Percentiles rank a stretch among this genome's conserved stretches.
phyloP scores from a whole-genome alignment of 2,888 invertebrate genomes.

The Strigamia crassipes region DNA sequence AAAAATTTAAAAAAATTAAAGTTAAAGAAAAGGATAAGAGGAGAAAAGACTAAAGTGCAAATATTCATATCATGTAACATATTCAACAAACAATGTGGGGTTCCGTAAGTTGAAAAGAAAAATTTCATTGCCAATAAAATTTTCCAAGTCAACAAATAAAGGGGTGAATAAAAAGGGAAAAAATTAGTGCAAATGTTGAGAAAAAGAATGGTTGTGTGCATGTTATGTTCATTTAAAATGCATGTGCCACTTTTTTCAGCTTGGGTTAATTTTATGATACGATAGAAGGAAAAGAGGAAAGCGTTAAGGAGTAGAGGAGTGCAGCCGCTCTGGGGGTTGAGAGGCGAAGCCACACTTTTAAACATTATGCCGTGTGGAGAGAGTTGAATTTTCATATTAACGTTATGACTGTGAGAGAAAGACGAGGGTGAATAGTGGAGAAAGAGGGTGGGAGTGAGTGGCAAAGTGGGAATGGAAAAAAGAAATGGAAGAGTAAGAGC shows the following conservation, averaged over 20 bases:
- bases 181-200: conserved; percentile 13
- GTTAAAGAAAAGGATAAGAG: not conserved
- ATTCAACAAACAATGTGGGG: conserved; percentile 6
- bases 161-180: conserved; percentile 22
- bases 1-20: not conserved
- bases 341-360: conserved; percentile 42
- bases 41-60: not conserved
- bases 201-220: conserved; percentile 28
- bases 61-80: not conserved
- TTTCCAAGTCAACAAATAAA: conserved; percentile 38
- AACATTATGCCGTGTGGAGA: conserved; percentile 39
- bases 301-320: not conserved
- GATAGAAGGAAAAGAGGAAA: not conserved
- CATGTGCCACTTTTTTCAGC: conserved; percentile 32
- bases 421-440: conserved; percentile 15
- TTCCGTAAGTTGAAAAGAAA: not conserved
- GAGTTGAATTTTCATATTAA: conserved; percentile 42
- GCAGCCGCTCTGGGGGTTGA: conserved; percentile 28
- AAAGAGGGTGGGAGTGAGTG: conserved; percentile 4
- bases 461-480: conserved; percentile 35
- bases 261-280: conserved; percentile 40
- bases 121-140: conserved; percentile 38
- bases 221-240: conserved; percentile 23
- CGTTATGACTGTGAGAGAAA: conserved; percentile 35
- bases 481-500: conserved; percentile 38